These are phyloP conservation scores for Cebidichthys violaceus DNA, from an alignment of 2,113 vertebrate genomes.

Conservation along the genomic window DNA sequence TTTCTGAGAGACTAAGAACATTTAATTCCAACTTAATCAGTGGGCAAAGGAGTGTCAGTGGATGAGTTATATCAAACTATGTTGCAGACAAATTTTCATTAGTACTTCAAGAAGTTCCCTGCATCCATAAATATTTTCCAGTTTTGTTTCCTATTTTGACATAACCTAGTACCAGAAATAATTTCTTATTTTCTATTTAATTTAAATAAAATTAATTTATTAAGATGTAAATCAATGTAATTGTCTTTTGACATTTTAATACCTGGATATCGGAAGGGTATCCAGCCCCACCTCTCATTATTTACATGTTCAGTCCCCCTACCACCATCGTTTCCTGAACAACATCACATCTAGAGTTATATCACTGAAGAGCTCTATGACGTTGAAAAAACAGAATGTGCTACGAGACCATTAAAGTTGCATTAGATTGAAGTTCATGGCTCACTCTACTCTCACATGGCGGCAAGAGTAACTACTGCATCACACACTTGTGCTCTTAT, in stretches of 20 bases:
- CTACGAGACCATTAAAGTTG: slow-evolving; percentile 70
- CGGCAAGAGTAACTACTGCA: slow-evolving; percentile 49
- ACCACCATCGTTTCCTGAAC: slow-evolving; percentile 5
- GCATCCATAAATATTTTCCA: slow-evolving; percentile 2
- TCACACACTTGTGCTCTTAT: slow-evolving; percentile 50
- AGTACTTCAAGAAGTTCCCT: slow-evolving; percentile 10
- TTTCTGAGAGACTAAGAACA: slow-evolving; percentile 64
- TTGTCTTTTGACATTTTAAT: slow-evolving; percentile 23
- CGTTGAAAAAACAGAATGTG: slow-evolving; percentile 45
- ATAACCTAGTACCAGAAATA: background rate
- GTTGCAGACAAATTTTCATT: slow-evolving; percentile 31
- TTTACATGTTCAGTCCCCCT: slow-evolving; percentile 13
- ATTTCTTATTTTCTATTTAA: background rate
- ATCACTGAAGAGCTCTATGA: slow-evolving; percentile 21
- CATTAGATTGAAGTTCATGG: slow-evolving; percentile 59
- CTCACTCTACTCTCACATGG: slow-evolving; percentile 34
- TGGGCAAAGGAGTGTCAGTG: slow-evolving; percentile 29
- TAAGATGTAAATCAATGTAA: background rate
- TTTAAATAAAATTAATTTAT: background rate
- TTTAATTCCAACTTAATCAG: slow-evolving; percentile 71
- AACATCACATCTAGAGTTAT: slow-evolving; percentile 29
- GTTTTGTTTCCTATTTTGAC: slow-evolving; percentile 6
- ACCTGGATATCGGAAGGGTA: background rate
- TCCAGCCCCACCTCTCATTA: slow-evolving; percentile 3
- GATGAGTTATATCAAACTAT: slow-evolving; percentile 50